A percentile compares a stretch with the other conserved stretches of the same genome.
phyloP scores from a whole-genome alignment of 2,113 vertebrate species.

The Gambusia affinis region DNA sequence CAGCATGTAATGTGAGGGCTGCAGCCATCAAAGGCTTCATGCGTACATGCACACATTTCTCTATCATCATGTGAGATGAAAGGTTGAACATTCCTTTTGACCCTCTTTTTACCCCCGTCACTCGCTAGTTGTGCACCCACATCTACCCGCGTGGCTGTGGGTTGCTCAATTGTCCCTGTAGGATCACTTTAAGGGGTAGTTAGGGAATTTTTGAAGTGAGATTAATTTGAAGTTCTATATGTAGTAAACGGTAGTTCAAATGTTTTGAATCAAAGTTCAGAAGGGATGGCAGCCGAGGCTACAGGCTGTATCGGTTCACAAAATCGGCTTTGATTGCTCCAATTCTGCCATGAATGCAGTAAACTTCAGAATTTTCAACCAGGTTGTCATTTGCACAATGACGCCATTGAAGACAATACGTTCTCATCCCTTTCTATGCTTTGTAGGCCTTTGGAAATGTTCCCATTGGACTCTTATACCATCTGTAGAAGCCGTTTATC shows the following conservation, averaged over 20 bases:
- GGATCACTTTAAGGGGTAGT: not conserved
- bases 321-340: not conserved
- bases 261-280: not conserved
- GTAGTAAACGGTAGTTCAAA: not conserved
- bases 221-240: too few species aligned
- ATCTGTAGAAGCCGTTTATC: too few species aligned
- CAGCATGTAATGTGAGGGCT: conserved; percentile 26
- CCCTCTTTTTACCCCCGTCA: not conserved
- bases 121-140: not conserved
- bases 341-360: not conserved
- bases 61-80: conserved; percentile 15
- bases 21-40: conserved; percentile 33
- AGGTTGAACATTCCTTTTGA: conserved; percentile 22
- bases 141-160: conserved; percentile 16
- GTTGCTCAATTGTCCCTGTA: conserved; percentile 1
- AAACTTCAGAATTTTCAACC: not conserved
- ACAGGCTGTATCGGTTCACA: not conserved
- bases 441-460: not conserved
- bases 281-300: not conserved
- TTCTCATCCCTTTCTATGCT: not conserved
- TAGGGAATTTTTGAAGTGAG: not conserved
- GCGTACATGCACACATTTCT: conserved; percentile 3
- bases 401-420: not conserved
- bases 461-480: too few species aligned
- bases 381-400: not conserved